Evolutionary conservation across 37 sponge, comb jelly and placozoan genomes (phyloP), one percentile per base, ranked within the genome.

Genomic region (Petrosia ficiformis): DNA sequence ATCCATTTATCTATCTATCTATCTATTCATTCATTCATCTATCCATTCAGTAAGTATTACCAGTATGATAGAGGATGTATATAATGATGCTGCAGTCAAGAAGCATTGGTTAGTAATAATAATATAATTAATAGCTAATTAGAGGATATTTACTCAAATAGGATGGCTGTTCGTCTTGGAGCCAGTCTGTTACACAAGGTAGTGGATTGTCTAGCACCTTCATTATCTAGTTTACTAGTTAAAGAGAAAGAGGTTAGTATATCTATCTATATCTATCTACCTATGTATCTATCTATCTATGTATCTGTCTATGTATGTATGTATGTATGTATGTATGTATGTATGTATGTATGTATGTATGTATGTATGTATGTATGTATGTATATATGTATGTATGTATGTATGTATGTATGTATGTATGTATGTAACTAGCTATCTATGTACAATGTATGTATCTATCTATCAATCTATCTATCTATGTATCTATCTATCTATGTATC

Each of bases 171-270:
- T 16, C 73, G 96, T 19, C 72, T 80, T 10, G 89, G 79, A 39
- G 87, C 90, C 11, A 86, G 87, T 36, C 44, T 92, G 8, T 79
- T 96, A 44, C 31, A 70, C 3, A 92, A 92, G 68, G 83, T 84
- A 24, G 96, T 96, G 37, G 96, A 96, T 73, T 77, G 90, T 64
- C 75, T 96, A 44, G 89, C 96, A 19, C 96, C 96, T 0, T 48
- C 89, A 6, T 19, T 96, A 19, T 81, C 96, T 19, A 48, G 67
- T 25, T 84, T 96, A 77, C 72, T 96, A 3, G 93, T 86, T 42
- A 48, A 42, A 32, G 76, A 68, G 30, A 82, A 82, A 36, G 80
- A 87, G 82, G 88, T 87, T 41, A 8, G 25, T 71, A 2, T 26
- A 33, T 68, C n/a, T n/a, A n/a, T n/a, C n/a, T n/a, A n/a, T n/a